Evolutionary conservation across 23 tunicate genomes (phyloP), one percentile per base, ranked within the genome.

Genomic region (Ciona savignyi): DNA sequence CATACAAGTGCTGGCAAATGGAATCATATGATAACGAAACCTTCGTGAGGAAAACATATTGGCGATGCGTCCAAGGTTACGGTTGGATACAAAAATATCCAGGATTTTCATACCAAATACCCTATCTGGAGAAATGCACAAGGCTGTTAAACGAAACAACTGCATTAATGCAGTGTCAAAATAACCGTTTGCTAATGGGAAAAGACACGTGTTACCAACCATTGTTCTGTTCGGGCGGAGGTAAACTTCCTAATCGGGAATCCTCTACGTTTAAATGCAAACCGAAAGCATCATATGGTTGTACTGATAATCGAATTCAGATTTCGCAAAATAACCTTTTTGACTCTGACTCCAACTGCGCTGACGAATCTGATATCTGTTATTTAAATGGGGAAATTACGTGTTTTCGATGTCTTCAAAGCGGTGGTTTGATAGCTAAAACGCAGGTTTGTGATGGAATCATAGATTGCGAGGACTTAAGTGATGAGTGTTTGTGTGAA

Each of bases 401-500:
- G 30, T 81, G 85, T 63, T 81, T 73, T 66, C 78, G 72, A 34
- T 81, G 85, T 66, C 63, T 73, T 21, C 78, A 73, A 60, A 65
- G 49, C 21, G 34, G 48, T 11, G 49, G 42, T 27, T 22, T 73
- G 1, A 81, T 81, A 22, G 26, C 78, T 3, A n/a, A 66, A 9
- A 65, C 35, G 19, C 85, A 81, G 27, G 67, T 81, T 3, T 81
- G 85, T 64, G 70, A 81, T 32, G 85, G 85, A 11, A 65, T 65
- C 51, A 63, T 73, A 33, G 78, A 81, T 48, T 81, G 85, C 33
- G 26, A 22, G 28, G 85, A 81, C 51, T 29, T 35, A 2, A 72
- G 78, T n/a, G 85, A 81, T 31, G 85, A 81, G 73, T 73, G 85
- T 73, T 31, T 73, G 19, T 73, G 85, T 33, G 28, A 29, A 24